Evolutionary conservation across 2,113 vertebrate species (phyloP), one percentile per base, ranked within the genome.

Genomic region (Motacilla tschutschensis): DNA sequence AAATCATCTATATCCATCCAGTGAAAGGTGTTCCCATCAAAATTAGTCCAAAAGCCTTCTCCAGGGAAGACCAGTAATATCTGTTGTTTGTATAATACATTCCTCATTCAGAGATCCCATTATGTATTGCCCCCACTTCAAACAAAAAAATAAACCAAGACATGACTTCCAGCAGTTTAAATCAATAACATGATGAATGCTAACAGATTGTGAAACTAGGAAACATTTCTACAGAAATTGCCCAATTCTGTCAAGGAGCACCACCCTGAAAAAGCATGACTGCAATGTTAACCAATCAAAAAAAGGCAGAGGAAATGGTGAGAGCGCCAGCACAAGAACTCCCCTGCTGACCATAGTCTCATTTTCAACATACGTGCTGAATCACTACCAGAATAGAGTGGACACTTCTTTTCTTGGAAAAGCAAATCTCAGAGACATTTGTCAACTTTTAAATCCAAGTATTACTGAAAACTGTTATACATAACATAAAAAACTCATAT

Each of bases 181-280:
- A 64, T 53, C 19, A 79, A 4, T 33, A 88, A 54, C 0, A 0
- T 29, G 33, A 54, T 62, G 43, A 87, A 69, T 26, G 4, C 35
- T 69, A 83, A 58, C 10, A 78, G 38, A 79, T 75, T 70, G 65
- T 59, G 59, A 89, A 79, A 76, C 62, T 55, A 24, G 57, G 50
- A 72, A 73, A 18, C 10, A 79, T 44, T 89, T 83, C 51, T 78
- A 72, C 43, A 62, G 70, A 80, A 85, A 83, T 79, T 91, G 22
- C 80, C 78, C 63, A 85, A 91, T 67, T 78, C 29, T 41, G 5
- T n/a, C 29, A 67, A 74, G 60, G 38, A 79, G 66, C 86, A 91
- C 80, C 80, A 93, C 77, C 86, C 88, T 88, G 43, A 65, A 91
- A 71, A 87, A 62, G 22, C 10, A 69, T 54, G 53, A 85, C 40